A percentile compares a stretch with the other conserved stretches of the same genome.
Evolutionary conservation across 2,888 invertebrate genomes (phyloP).

Genomic region (Pristionchus exspectatus): DNA sequence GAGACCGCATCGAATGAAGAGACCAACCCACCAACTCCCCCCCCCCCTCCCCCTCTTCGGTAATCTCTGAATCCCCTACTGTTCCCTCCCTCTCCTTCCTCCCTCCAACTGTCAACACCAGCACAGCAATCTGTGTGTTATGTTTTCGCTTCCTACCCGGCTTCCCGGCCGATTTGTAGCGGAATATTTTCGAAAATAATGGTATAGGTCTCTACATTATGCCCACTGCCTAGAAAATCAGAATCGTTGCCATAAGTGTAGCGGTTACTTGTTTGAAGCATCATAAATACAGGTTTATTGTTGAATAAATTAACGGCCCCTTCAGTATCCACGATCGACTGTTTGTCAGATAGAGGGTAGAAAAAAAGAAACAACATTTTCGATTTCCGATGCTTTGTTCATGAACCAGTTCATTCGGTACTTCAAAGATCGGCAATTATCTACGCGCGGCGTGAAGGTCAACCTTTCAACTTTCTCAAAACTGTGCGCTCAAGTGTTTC

Average conservation of each 20-base stretch:
- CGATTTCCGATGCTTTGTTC: neutral
- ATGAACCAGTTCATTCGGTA: neutral
- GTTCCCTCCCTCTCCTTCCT: slow-evolving; percentile 55
- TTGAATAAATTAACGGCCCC: neutral
- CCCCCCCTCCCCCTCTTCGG: slow-evolving; percentile 46
- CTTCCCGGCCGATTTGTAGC: neutral
- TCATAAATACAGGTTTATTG: too few species aligned
- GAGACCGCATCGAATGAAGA: too few species aligned
- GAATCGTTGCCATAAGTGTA: too few species aligned
- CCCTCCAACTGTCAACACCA: slow-evolving; percentile 16
- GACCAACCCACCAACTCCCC: neutral
- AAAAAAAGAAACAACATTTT: neutral
- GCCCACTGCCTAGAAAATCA: too few species aligned
- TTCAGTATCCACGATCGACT: neutral
- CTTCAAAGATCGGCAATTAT: neutral
- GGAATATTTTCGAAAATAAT: neutral
- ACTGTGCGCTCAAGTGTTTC: neutral
- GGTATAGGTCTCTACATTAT: neutral
- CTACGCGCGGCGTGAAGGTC: neutral
- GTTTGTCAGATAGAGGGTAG: too few species aligned
- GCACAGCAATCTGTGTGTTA: slow-evolving; percentile 57
- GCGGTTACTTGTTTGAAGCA: too few species aligned
- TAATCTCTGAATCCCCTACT: slow-evolving; percentile 49
- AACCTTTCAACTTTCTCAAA: neutral
- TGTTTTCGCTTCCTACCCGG: slow-evolving; percentile 46